Percentiles rank a stretch among this genome's conserved stretches.
Evolutionary conservation across 2,113 vertebrate genomes (phyloP).

Genomic region (Peromyscus polionotus): DNA sequence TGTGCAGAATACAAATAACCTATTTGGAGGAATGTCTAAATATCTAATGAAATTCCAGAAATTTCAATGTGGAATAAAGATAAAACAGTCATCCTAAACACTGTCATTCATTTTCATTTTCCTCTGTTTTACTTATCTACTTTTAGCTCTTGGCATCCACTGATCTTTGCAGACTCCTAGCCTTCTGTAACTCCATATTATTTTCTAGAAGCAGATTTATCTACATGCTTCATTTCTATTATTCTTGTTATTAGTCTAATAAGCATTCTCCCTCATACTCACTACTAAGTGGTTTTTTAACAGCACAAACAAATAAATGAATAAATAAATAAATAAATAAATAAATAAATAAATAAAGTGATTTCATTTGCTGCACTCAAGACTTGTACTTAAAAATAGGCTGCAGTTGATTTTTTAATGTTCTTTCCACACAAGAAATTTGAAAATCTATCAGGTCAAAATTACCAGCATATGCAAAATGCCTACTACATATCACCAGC

Average conservation of each 20-base stretch:
- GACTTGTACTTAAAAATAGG: conserved; percentile 68
- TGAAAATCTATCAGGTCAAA: conserved; percentile 78
- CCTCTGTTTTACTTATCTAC: conserved; percentile 45
- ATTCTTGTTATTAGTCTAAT: conserved; percentile 74
- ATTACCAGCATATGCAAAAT: conserved; percentile 73
- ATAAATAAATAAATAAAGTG: conserved; percentile 74
- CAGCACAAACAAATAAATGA: conserved; percentile 77
- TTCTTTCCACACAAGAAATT: conserved; percentile 43
- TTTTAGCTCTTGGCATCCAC: conserved; percentile 68
- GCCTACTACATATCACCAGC: conserved; percentile 62
- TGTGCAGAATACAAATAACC: conserved; percentile 49
- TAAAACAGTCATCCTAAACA: conserved; percentile 61
- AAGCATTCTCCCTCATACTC: conserved; percentile 54
- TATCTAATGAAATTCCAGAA: conserved; percentile 55
- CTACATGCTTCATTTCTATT: conserved; percentile 50
- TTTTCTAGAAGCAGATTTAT: conserved; percentile 57
- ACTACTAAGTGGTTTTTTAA: conserved; percentile 67
- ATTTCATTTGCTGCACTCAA: conserved; percentile 56
- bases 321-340: conserved; percentile 68
- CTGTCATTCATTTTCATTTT: conserved; percentile 14
- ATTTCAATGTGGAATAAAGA: conserved; percentile 57
- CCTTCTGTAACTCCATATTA: conserved; percentile 48
- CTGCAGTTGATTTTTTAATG: conserved; percentile 63
- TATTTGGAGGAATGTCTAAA: conserved; percentile 43
- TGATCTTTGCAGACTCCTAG: conserved; percentile 71